Evolutionary conservation across 2,113 vertebrate species (phyloP), one percentile per base, ranked within the genome.

Genomic region (Pollimyrus isidori): DNA sequence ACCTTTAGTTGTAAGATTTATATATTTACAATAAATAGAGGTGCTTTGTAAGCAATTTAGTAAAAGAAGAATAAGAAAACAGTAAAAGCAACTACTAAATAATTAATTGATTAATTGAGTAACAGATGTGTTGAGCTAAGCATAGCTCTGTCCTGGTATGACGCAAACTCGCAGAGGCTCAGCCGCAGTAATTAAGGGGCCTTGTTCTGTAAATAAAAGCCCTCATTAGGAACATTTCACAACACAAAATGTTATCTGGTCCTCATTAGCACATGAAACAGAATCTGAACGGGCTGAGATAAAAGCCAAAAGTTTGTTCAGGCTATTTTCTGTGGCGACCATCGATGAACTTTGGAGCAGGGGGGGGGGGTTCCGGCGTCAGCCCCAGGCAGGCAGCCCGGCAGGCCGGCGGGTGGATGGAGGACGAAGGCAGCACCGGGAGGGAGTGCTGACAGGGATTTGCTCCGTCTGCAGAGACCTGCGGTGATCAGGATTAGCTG

Each of bases 181-280:
- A n/a, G 23, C 21, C 1, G 17, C 3, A 49, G 46, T 85, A 49
- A 48, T 85, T 85, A 85, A 10, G 82, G 45, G 10, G 23, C 45
- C 82, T 85, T 85, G 46, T 85, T 85, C 42, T 85, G 46, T 21
- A 85, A 49, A 85, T 49, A 85, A 49, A 85, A 49, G 82, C 46
- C 42, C 82, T 85, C 42, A 85, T 85, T 85, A 46, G 21, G 46
- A 49, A 26, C 46, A 85, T 49, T 85, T 46, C 82, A 85, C 49
- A 85, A 85, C 82, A 15, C 23, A 26, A 49, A 48, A 26, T 85
- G 82, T 85, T 26, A 85, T 85, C 82, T 85, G 42, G 10, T 48
- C 46, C 82, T 85, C 42, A 49, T 85, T 49, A 85, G 82, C 82
- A 49, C 42, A 85, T 48, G 82, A 85, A 85, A 85, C 9, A 21